Evolutionary conservation across 2,888 invertebrate genomes (phyloP).

Genomic region (Heliconius ethilla): DNA sequence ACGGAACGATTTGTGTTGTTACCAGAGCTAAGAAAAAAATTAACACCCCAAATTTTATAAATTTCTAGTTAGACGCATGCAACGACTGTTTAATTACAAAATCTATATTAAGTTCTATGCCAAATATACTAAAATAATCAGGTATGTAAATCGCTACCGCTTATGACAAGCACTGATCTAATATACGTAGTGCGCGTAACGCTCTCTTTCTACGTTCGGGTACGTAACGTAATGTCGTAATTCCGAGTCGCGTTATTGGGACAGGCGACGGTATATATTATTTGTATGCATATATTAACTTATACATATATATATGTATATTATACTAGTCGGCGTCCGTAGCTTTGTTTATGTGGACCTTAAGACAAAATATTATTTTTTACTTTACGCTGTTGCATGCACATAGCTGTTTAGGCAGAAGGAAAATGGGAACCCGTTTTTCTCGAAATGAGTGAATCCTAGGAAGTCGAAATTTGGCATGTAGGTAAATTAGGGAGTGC

Average conservation of each 20-base stretch:
- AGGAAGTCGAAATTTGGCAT: too few relatives aligned
- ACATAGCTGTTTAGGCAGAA: too few relatives aligned
- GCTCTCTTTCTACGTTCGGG: conserved; percentile 52
- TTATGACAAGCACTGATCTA: conserved; percentile 31
- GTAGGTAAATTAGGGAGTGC: too few relatives aligned
- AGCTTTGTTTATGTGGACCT: too few relatives aligned
- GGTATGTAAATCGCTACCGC: conserved; percentile 32
- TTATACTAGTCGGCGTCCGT: neutral
- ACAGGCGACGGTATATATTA: conserved; percentile 33
- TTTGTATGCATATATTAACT: neutral
- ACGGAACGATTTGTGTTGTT: too few relatives aligned
- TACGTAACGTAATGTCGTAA: conserved; percentile 47
- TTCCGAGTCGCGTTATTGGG: conserved; percentile 45
- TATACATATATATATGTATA: neutral
- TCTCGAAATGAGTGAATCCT: too few relatives aligned
- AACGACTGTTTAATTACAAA: neutral
- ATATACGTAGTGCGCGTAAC: conserved; percentile 49
- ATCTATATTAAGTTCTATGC: neutral
- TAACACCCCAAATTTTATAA: too few relatives aligned
- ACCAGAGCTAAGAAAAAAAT: too few relatives aligned
- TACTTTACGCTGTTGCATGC: too few relatives aligned
- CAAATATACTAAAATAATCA: neutral
- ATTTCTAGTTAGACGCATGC: too few relatives aligned
- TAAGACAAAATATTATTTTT: too few relatives aligned
- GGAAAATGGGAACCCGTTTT: too few relatives aligned